Percentiles rank a stretch among this genome's conserved stretches.
These are phyloP conservation scores for Eptesicus fuscus DNA, from an alignment of 2,113 vertebrate genomes.

Conservation along the genomic window DNA sequence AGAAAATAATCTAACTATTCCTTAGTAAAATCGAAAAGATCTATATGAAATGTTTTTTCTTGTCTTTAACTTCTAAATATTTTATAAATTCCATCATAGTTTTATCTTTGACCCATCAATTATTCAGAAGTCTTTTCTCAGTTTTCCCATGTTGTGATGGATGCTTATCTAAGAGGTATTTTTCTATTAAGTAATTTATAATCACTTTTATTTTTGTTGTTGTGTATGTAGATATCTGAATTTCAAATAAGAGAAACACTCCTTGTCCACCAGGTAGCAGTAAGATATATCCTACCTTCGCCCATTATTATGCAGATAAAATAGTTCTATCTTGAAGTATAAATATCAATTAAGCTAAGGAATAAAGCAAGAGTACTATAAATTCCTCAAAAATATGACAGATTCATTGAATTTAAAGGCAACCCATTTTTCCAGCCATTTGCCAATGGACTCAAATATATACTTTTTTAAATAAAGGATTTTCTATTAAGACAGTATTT, in stretches of 20 bases:
- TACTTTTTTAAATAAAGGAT: background rate
- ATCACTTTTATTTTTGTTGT: background rate
- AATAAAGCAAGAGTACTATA: background rate
- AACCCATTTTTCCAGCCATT: background rate
- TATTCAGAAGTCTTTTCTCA: constrained; percentile 10
- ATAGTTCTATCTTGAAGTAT: background rate
- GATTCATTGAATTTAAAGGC: background rate
- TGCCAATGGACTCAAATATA: background rate
- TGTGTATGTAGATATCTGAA: background rate
- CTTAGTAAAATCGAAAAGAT: background rate
- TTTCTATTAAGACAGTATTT: background rate
- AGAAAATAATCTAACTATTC: background rate
- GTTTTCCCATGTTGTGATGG: background rate
- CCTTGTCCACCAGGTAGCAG: background rate
- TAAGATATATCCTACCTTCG: background rate
- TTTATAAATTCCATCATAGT: constrained; percentile 27
- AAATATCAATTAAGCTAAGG: background rate
- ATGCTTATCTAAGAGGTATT: background rate
- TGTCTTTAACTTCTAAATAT: constrained; percentile 9
- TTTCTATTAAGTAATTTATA: background rate
- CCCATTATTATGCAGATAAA: background rate
- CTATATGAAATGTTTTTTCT: background rate
- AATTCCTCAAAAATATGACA: background rate
- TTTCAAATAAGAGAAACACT: background rate
- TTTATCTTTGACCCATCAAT: constrained; percentile 11